phyloP scores from a whole-genome alignment of 2,888 invertebrate species.

The Drosophila acutilabella region DNA sequence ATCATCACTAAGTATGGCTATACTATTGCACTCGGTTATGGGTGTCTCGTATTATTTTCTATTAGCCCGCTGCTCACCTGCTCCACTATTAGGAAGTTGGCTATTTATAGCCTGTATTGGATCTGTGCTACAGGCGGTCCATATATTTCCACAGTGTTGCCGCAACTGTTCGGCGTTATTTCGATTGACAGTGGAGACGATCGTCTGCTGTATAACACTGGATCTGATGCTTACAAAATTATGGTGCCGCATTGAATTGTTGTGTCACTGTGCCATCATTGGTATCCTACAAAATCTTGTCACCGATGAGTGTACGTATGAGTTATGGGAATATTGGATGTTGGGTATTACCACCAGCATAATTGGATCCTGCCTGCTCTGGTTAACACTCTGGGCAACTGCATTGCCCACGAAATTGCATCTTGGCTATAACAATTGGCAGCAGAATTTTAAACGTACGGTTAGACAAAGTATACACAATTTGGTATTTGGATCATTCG shows the following conservation, averaged over 20 bases:
- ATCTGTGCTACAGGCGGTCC: conserved; percentile 46
- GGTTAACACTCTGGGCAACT: conserved; percentile 63
- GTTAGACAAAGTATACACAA: conserved; percentile 14
- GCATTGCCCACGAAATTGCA: conserved; percentile 41
- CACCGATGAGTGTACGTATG: conserved; percentile 52
- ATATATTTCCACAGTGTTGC: conserved; percentile 40
- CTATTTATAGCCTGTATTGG: conserved; percentile 63
- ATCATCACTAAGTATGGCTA: conserved; percentile 56
- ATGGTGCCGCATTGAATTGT: conserved; percentile 67
- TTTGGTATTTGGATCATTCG: conserved; percentile 26
- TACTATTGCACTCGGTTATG: conserved; percentile 60
- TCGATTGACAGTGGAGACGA: conserved; percentile 50
- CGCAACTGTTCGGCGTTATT: conserved; percentile 19
- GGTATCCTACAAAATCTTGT: conserved; percentile 49
- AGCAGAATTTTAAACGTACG: conserved; percentile 4
- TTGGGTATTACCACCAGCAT: conserved; percentile 51
- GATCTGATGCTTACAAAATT: conserved; percentile 59
- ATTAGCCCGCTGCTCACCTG: conserved; percentile 45
- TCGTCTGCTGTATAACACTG: conserved; percentile 57
- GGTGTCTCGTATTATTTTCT: conserved; percentile 67
- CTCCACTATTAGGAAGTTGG: conserved; percentile 62
- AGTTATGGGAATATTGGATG: conserved; percentile 61
- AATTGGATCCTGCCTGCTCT: conserved; percentile 63
- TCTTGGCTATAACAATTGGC: conserved; percentile 20
- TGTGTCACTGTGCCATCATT: conserved; percentile 65